Conservation (phyloP, 1,140 invertebrate species). For the Saccostrea glomerata region DNA sequence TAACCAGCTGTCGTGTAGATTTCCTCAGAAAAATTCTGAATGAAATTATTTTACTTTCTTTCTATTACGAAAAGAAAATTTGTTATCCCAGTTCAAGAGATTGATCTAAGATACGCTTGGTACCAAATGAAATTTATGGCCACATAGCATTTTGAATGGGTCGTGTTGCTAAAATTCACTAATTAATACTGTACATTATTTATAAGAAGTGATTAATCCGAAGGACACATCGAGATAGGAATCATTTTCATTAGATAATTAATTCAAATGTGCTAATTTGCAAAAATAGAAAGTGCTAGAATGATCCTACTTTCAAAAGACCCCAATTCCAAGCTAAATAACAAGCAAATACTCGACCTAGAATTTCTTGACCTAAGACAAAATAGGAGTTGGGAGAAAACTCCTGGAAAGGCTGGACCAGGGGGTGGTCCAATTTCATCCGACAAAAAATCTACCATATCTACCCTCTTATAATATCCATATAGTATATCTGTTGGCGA, state of each 20-base stretch:
- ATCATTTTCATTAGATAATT: conserved; percentile 18
- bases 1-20: conserved; percentile 47
- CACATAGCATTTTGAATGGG: conserved; percentile 5
- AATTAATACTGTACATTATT: conserved; percentile 25
- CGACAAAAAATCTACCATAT: too few relatives aligned
- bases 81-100: conserved; percentile 3
- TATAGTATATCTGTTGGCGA: too few relatives aligned
- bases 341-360: too few relatives aligned
- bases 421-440: too few relatives aligned
- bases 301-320: neutral
- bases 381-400: too few relatives aligned
- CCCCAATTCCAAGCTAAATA: neutral
- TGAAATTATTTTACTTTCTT: neutral
- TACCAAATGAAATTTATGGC: conserved; percentile 18
- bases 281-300: neutral
- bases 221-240: neutral
- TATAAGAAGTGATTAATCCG: conserved; percentile 31
- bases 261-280: conserved; percentile 34
- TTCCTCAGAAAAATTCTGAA: neutral
- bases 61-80: conserved; percentile 26
- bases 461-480: too few relatives aligned
- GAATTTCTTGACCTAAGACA: too few relatives aligned
- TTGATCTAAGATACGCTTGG: conserved; percentile 30
- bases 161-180: conserved; percentile 19
- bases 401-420: too few relatives aligned